A percentile compares a stretch with the other conserved stretches of the same genome.
Evolutionary conservation across 2,888 invertebrate species (phyloP).

Genomic region (Heliconius charithonia): DNA sequence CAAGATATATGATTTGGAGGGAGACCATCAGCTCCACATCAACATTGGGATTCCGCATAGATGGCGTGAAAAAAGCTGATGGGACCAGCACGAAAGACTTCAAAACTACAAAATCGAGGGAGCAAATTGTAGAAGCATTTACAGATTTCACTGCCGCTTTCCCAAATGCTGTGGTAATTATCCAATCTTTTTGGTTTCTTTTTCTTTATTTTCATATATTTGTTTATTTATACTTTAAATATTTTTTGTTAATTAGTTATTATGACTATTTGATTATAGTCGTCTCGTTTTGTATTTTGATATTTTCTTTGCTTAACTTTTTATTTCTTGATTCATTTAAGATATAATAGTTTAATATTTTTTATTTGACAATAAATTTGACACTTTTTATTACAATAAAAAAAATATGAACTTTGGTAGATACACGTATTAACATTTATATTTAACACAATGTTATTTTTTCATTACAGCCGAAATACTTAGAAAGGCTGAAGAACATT

Average conservation of each 20-base stretch:
- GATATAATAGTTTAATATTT: too few species aligned
- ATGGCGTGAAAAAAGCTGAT: constrained; percentile 95
- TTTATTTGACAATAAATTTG: too few species aligned
- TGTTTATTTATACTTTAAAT: background rate
- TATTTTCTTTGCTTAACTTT: too few species aligned
- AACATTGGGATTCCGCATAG: constrained; percentile 97
- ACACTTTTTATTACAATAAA: too few species aligned
- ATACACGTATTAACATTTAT: background rate
- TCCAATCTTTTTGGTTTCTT: background rate
- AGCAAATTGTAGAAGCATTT: constrained; percentile 91
- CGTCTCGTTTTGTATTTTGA: too few species aligned
- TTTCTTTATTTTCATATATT: background rate
- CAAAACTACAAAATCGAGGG: constrained; percentile 94
- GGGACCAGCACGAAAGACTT: constrained; percentile 97
- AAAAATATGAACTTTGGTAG: background rate
- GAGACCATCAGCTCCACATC: constrained; percentile 99
- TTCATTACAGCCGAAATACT: constrained; percentile 88
- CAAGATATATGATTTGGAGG: constrained; percentile 97
- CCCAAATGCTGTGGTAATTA: constrained; percentile 90
- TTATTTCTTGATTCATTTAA: too few species aligned
- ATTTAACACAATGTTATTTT: background rate
- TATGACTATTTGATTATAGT: too few species aligned
- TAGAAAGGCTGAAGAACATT: constrained; percentile 93
- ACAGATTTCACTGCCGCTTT: constrained; percentile 91
- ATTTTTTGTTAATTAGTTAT: too few species aligned